These are phyloP conservation scores for Dendrocincla tyrannina DNA, from an alignment of 2,797 vertebrate genomes.

Conservation along the genomic window DNA sequence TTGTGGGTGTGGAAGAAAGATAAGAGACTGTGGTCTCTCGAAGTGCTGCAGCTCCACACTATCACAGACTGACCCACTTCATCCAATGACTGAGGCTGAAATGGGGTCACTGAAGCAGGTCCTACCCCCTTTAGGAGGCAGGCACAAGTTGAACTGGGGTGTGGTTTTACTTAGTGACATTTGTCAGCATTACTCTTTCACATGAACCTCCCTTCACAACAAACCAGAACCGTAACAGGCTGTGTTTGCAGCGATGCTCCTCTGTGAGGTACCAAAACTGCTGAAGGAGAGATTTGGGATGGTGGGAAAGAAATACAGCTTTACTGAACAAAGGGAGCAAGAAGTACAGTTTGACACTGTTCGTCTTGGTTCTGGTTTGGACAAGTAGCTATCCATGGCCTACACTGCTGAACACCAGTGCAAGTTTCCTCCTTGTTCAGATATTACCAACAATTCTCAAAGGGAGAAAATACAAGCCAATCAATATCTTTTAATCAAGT, in stretches of 20 bases:
- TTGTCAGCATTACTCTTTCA: neutral
- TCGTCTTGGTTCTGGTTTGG: neutral
- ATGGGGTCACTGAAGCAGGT: neutral
- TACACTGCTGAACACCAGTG: neutral
- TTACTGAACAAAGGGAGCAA: neutral
- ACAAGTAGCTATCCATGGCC: neutral
- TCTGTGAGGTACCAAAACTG: neutral
- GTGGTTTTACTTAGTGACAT: neutral
- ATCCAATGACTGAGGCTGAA: neutral
- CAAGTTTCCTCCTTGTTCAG: neutral
- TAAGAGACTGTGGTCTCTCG: neutral
- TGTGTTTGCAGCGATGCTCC: neutral
- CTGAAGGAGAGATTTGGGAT: neutral
- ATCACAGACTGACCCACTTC: neutral
- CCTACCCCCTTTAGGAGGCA: neutral
- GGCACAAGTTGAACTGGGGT: fast-evolving
- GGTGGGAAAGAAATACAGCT: neutral
- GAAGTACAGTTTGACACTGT: neutral
- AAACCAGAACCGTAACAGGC: neutral
- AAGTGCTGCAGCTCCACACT: neutral
- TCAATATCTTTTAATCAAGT: neutral
- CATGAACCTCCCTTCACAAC: neutral
- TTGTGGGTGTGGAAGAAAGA: conserved; percentile 2
- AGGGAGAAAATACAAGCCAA: neutral
- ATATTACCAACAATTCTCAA: neutral